phyloP scores from a whole-genome alignment of 1,140 invertebrate genomes.

The Drepana arcuata region DNA sequence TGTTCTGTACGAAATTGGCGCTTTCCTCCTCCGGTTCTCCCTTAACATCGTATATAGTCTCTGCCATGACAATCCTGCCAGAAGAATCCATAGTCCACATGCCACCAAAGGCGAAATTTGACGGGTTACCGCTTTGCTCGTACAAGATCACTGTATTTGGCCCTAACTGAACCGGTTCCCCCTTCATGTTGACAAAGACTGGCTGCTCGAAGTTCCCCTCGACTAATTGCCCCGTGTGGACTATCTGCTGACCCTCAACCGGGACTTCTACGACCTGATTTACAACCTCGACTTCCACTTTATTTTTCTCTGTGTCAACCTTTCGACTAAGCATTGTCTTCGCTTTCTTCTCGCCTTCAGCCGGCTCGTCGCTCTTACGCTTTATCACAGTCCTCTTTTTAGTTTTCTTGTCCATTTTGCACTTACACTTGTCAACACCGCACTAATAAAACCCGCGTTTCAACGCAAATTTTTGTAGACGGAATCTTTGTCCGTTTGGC shows the following conservation, averaged over 20 bases:
- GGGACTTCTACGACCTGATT: slow-evolving; percentile 62
- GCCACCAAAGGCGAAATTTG: slow-evolving; percentile 61
- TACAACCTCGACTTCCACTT: slow-evolving; percentile 53
- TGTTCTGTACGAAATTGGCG: slow-evolving; percentile 47
- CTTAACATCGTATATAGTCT: slow-evolving; percentile 68
- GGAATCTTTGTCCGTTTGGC: slow-evolving; percentile 29
- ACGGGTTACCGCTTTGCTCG: slow-evolving; percentile 58
- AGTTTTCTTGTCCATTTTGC: slow-evolving; percentile 69
- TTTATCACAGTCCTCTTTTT: slow-evolving; percentile 67
- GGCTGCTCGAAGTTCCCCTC: slow-evolving; percentile 65
- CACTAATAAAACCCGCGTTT: background rate
- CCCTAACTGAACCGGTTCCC: slow-evolving; percentile 59
- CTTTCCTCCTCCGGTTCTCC: slow-evolving; percentile 58
- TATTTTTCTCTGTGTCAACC: slow-evolving; percentile 46
- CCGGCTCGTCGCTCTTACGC: slow-evolving; percentile 59
- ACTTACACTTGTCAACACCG: slow-evolving; percentile 24
- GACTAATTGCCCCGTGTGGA: slow-evolving; percentile 57
- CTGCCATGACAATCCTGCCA: slow-evolving; percentile 64
- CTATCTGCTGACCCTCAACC: slow-evolving; percentile 59
- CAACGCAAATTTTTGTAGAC: too few relatives aligned
- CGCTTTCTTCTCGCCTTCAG: slow-evolving; percentile 44
- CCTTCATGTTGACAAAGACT: slow-evolving; percentile 63
- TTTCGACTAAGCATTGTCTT: slow-evolving; percentile 57
- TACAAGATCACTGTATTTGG: slow-evolving; percentile 68
- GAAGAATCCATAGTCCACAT: slow-evolving; percentile 67